A percentile compares a stretch with the other conserved stretches of the same genome.
Conservation (phyloP, 2,888 invertebrate species). For the Eurois occulta region DNA sequence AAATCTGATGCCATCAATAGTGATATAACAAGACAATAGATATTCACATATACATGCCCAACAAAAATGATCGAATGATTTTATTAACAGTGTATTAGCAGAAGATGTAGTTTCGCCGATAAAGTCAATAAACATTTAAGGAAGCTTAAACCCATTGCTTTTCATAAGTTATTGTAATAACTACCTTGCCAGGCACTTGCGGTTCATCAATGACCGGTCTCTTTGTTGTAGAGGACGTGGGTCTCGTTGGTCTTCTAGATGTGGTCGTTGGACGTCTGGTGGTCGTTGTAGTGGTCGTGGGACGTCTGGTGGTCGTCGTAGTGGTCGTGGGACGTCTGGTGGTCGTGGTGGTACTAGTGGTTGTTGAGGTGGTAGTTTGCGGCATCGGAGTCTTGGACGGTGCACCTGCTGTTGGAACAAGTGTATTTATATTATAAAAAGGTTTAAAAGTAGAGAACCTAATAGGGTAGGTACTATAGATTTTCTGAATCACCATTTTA, state of each 20-base stretch:
- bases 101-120: neutral
- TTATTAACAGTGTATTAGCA: neutral
- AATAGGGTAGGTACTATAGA: neutral
- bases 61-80: neutral
- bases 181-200: constrained; percentile 80
- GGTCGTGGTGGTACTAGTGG: constrained; percentile 67
- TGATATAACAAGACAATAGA: neutral
- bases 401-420: constrained; percentile 68
- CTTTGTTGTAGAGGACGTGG: constrained; percentile 74
- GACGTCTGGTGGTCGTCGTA: constrained; percentile 31
- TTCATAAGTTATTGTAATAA: neutral
- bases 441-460: neutral
- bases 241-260: constrained; percentile 61
- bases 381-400: constrained; percentile 77
- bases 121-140: neutral
- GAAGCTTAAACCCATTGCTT: neutral
- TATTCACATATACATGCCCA: neutral
- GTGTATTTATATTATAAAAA: neutral
- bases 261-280: constrained; percentile 67
- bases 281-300: constrained; percentile 61
- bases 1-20: neutral
- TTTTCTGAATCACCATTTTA: neutral
- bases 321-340: constrained; percentile 61
- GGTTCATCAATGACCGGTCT: constrained; percentile 74
- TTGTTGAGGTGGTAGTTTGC: constrained; percentile 67